Percentiles rank a stretch among this genome's conserved stretches.
Evolutionary conservation across 2,113 vertebrate genomes (phyloP).

Genomic region (Lates calcarifer): DNA sequence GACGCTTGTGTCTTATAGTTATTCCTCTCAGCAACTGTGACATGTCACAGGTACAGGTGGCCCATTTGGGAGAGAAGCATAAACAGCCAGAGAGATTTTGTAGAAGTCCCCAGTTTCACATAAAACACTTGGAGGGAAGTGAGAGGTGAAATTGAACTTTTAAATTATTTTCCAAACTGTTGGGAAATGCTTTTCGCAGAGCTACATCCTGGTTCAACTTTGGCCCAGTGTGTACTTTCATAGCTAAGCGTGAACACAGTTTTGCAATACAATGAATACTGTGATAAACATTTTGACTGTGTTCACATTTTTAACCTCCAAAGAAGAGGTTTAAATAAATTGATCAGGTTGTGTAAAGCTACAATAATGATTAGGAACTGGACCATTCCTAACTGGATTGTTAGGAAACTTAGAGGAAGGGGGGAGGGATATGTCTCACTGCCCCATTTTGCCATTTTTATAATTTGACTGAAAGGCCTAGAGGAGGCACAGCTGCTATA

Average conservation of each 20-base stretch:
- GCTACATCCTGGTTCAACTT: constrained; percentile 45
- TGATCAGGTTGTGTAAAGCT: neutral
- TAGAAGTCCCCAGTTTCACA: constrained; percentile 30
- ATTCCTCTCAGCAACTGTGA: neutral
- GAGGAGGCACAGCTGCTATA: constrained; percentile 6
- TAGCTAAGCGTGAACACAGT: neutral
- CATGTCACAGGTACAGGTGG: neutral
- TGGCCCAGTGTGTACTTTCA: neutral
- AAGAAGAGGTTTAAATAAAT: neutral
- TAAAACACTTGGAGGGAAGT: constrained; percentile 11
- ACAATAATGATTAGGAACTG: no score
- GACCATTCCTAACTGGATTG: constrained; percentile 13
- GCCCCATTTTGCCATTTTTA: constrained; percentile 10
- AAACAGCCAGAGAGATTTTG: neutral
- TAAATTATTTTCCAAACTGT: constrained; percentile 45
- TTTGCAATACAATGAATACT: constrained; percentile 14
- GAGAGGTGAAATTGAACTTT: constrained; percentile 40
- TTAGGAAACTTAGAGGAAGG: neutral
- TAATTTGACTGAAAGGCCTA: constrained; percentile 17
- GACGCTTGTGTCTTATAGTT: neutral
- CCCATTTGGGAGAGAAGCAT: neutral
- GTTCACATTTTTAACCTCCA: constrained; percentile 4
- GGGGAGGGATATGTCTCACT: neutral
- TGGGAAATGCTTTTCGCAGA: constrained; percentile 43
- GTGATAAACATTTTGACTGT: constrained; percentile 12